A percentile compares a stretch with the other conserved stretches of the same genome.
Conservation (phyloP, 2,113 vertebrate genomes). For the Daubentonia madagascariensis region DNA sequence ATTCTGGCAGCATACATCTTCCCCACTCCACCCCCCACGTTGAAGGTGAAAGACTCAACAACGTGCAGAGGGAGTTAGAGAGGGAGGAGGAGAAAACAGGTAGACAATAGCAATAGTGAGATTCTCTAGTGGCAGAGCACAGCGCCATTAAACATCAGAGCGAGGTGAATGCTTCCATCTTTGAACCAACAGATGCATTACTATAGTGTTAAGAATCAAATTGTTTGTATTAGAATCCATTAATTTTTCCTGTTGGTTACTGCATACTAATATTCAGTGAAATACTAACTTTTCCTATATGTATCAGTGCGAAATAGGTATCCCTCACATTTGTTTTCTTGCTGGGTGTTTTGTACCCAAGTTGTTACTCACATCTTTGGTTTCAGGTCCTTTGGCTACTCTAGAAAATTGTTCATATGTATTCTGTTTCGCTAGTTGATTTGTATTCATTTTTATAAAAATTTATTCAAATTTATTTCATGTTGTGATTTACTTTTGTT, state of each 20-base stretch:
- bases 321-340: background rate
- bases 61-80: background rate
- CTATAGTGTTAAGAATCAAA: background rate
- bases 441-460: background rate
- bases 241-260: background rate
- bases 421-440: background rate
- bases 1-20: background rate
- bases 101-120: background rate
- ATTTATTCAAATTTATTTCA: background rate
- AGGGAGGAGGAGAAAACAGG: background rate
- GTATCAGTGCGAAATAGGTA: background rate
- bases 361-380: background rate
- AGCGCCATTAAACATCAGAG: background rate
- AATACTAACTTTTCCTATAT: background rate
- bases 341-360: background rate
- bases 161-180: too few relatives aligned
- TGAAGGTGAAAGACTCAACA: background rate
- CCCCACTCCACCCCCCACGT: background rate
- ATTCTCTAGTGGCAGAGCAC: background rate
- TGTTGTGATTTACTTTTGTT: background rate
- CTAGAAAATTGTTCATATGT: background rate
- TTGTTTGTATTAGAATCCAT: background rate
- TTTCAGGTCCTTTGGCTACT: background rate
- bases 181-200: fast-evolving
- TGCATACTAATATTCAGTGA: background rate